Evolutionary conservation across 1,140 invertebrate species (phyloP), one percentile per base, ranked within the genome.

Genomic region (Phocides pigmalion): DNA sequence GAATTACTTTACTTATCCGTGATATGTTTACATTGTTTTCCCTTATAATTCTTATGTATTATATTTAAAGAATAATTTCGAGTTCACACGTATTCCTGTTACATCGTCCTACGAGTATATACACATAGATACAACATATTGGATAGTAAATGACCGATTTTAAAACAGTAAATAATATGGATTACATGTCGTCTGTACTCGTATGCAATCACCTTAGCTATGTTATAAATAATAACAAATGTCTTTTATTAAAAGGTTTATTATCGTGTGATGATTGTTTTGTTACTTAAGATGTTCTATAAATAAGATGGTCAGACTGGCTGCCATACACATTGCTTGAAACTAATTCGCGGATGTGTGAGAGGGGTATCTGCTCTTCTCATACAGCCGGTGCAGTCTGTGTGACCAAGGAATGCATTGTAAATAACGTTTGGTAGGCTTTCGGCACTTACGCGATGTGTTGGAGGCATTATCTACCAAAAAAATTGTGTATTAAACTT

Each of bases 351-450:
- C 64, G 56, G 63, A 66, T 72, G 58, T 66, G 17, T 6, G 19
- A 6, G 11, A 11, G 11, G 35, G 3, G 3, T 3, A 14, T 9
- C 35, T 0, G 9, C 4, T 17, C 9, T 2, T n/a, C 35, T 37
- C 39, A 41, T 11, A 0, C 51, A 19, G 28, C 35, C 44, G 25
- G 17, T 15, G 28, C 22, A 74, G 76, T 65, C 64, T 75, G 75
- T 83, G 80, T 79, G 82, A 76, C 75, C 76, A 82, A 78, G 77
- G 85, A 89, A 88, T 90, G 88, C 88, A 76, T 82, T 90, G 88
- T 90, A 90, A 86, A 90, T 90, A 90, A 89, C 79, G 69, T 83
- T 84, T 82, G 84, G 84, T 89, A 88, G 84, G 82, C 68, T 56
- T 68, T 76, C 79, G 75, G 73, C 80, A 86, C 80, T 62, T 47